Percentiles rank a stretch among this genome's conserved stretches.
phyloP scores from a whole-genome alignment of 2,797 vertebrate species.

The Periparus ater region DNA sequence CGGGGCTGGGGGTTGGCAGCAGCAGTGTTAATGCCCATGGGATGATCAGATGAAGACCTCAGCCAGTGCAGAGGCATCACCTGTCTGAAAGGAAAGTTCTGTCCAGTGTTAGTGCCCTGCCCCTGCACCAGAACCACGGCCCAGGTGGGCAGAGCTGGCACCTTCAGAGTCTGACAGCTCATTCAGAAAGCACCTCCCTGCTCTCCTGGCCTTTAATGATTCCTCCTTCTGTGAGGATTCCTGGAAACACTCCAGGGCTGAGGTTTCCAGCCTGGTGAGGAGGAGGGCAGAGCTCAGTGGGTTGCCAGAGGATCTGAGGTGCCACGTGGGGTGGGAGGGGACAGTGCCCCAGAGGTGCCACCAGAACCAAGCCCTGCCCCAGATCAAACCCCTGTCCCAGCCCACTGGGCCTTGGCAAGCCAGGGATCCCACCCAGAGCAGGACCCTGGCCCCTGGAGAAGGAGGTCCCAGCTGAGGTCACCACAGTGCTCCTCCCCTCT shows the following conservation, averaged over 20 bases:
- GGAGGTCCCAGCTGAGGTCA: not conserved
- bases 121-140: not conserved
- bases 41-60: not conserved
- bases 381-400: not conserved
- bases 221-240: not conserved
- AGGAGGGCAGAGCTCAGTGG: not conserved
- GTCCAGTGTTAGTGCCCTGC: not conserved
- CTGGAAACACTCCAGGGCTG: not conserved
- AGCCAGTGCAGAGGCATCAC: not conserved
- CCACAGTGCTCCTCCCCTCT: not conserved
- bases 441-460: not conserved
- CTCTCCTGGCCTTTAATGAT: not conserved
- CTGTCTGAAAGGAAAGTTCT: not conserved
- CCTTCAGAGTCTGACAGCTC: not conserved
- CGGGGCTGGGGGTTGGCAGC: not conserved
- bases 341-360: not conserved
- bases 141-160: not conserved
- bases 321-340: rapidly evolving
- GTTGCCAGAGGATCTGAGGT: not conserved
- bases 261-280: not conserved
- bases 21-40: not conserved
- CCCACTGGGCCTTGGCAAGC: not conserved
- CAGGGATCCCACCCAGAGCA: not conserved
- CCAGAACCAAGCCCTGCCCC: not conserved
- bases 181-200: not conserved